Percentiles rank a stretch among this genome's conserved stretches.
Conservation (phyloP, 2,797 vertebrate species). For the Sarcophilus harrisii region DNA sequence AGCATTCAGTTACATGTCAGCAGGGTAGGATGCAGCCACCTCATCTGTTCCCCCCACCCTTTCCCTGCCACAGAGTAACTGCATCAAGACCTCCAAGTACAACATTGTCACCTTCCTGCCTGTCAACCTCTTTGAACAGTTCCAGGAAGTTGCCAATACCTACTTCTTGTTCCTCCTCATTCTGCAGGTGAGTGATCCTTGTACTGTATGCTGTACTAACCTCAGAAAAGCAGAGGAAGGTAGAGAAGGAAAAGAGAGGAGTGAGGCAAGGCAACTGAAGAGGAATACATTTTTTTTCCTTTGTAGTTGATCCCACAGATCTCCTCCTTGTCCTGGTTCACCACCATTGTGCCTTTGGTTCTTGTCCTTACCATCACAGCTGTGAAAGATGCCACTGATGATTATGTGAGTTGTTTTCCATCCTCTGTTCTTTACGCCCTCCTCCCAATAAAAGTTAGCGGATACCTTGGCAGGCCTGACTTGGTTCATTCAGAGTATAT, state of each 20-base stretch:
- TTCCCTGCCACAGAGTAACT: conserved; percentile 89
- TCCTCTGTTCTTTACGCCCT: background rate
- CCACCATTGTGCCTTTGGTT: conserved; percentile 99
- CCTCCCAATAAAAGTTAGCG: background rate
- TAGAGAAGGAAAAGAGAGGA: rapidly evolving
- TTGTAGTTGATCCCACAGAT: conserved; percentile 95
- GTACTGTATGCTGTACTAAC: background rate
- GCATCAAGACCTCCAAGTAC: conserved; percentile 98
- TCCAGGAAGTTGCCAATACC: conserved; percentile 98
- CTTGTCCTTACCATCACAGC: conserved; percentile 97
- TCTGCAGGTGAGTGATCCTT: conserved; percentile 89
- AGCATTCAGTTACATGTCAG: background rate
- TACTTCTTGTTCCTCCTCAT: conserved; percentile 98
- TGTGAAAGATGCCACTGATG: conserved; percentile 96
- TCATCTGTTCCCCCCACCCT: background rate
- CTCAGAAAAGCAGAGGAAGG: background rate
- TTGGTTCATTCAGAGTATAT: background rate
- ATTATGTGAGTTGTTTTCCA: conserved; percentile 91
- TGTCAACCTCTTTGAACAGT: conserved; percentile 98
- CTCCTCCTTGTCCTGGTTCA: conserved; percentile 97
- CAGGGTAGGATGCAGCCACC: background rate
- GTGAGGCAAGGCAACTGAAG: background rate
- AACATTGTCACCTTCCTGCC: conserved; percentile 96
- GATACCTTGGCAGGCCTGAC: background rate
- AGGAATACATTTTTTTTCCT: background rate